These are phyloP conservation scores for Azorinus chamasolen DNA, from an alignment of 2,888 invertebrate species.

Conservation along the genomic window DNA sequence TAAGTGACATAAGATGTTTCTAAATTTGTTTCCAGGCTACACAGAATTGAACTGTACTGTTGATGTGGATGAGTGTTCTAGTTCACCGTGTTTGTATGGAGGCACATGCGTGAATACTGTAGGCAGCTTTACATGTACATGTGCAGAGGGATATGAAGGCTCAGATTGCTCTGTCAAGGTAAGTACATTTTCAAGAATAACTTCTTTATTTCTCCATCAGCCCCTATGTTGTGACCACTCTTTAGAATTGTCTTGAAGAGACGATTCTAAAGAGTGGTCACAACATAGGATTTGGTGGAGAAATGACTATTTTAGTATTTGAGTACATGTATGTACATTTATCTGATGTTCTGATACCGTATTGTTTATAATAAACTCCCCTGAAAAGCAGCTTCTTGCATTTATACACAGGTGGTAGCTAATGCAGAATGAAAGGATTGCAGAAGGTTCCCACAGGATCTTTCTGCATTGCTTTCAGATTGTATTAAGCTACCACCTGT, in stretches of 20 bases:
- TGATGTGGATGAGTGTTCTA: constrained; percentile 70
- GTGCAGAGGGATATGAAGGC: constrained; percentile 78
- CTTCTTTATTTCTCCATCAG: too few species aligned
- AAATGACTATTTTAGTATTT: too few species aligned
- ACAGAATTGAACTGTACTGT: constrained; percentile 71
- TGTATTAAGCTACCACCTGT: too few species aligned
- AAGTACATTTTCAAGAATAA: constrained; percentile 46
- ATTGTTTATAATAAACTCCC: background rate
- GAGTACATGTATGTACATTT: background rate
- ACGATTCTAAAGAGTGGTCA: too few species aligned
- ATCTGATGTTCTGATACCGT: background rate
- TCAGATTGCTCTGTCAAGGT: constrained; percentile 87
- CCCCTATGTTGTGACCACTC: too few species aligned
- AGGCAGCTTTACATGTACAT: constrained; percentile 67
- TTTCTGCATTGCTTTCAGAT: too few species aligned
- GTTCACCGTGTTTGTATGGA: constrained; percentile 70
- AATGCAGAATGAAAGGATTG: too few species aligned
- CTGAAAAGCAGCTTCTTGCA: background rate
- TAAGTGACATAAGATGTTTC: too few species aligned
- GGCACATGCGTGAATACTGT: constrained; percentile 63
- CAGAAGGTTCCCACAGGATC: too few species aligned
- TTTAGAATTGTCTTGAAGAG: too few species aligned
- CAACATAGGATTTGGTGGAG: too few species aligned
- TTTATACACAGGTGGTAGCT: too few species aligned
- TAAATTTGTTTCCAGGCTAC: constrained; percentile 56